Base-by-base conservation (phyloP, 2,797 vertebrate species). In the Nasua narica region DNA sequence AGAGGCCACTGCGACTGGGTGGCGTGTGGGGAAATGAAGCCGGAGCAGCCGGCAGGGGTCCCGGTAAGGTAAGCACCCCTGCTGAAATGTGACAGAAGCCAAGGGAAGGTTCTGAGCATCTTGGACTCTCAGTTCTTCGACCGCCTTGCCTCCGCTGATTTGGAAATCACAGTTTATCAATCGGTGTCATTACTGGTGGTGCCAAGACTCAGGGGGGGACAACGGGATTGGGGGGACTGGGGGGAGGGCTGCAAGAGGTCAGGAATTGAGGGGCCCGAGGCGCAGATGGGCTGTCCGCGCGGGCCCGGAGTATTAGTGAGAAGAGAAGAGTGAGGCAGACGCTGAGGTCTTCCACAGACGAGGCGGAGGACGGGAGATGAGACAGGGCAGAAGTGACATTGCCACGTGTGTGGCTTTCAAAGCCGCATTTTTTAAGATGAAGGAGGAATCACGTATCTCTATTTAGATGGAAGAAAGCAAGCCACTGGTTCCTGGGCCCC, bases 341-440 rank as follows among this genome's bases (percentile, higher is more conserved):
- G 18, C 58, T 62, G 16, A 70, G 70, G 50, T 23, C 27, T 16
- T 40, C 85, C 54, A 46, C n/a, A 67, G n/a, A 18, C 14, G n/a
- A 70, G 16, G 3, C 3, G 5, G 18, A 58, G 1, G 35, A 14
- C 2, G 0, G 60, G 14, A 19, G 43, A 23, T 7, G 52, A 46
- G 56, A 91, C 56, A 46, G 48, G 67, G n/a, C 5, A 15, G 60
- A 81, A 12, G 11, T 0, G 37, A 15, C 11, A 21, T 8, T 19
- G 32, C 21, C n/a, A 29, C 40, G 70, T 2, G 29, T 10, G 16
- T 1, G 32, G n/a, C 40, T 81, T 87, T 85, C 32, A 43, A 65
- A 88, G 81, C 43, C 88, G 70, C 40, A 10, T n/a, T 40, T 40
- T 70, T 78, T 43, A 40, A 35, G 35, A 69, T 15, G 46, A 67